Percentiles rank a stretch among this genome's conserved stretches.
phyloP scores from a whole-genome alignment of 1,140 invertebrate genomes.

The Phymorhynchus buccinoides region DNA sequence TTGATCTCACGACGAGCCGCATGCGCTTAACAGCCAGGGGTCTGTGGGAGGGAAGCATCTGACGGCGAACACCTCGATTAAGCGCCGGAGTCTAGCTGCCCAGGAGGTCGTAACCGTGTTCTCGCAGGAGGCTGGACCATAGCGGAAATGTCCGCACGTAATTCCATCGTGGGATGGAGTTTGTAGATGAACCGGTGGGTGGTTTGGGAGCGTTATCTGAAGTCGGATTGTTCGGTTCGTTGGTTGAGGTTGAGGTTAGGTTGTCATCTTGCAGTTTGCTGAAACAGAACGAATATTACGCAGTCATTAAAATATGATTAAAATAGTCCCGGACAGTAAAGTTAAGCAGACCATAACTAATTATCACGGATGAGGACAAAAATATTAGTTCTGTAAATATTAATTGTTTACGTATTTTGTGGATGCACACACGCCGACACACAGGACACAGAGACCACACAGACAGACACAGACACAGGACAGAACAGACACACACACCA shows the following conservation, averaged over 20 bases:
- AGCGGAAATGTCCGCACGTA: constrained; percentile 1
- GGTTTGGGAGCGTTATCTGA: no score
- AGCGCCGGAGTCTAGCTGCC: constrained; percentile 53
- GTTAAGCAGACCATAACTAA: no score
- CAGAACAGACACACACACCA: neutral
- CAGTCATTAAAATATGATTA: neutral
- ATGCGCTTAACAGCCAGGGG: constrained; percentile 54
- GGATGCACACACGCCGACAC: neutral
- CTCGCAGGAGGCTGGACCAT: constrained; percentile 38
- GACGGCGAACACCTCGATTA: constrained; percentile 56
- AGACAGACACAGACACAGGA: neutral
- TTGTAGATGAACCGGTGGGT: neutral
- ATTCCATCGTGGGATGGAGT: constrained; percentile 27
- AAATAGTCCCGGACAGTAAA: no score
- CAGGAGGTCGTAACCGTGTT: constrained; percentile 44
- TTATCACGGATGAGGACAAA: no score
- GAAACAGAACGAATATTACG: neutral
- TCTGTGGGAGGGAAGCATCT: neutral
- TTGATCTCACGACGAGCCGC: constrained; percentile 40
- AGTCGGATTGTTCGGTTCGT: no score
- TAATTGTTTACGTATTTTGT: no score
- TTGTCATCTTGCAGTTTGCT: neutral
- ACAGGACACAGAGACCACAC: no score
- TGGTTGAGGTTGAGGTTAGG: neutral
- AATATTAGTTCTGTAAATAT: no score